Conservation (phyloP, 1,140 invertebrate genomes). For the Metopolophium dirhodum region DNA sequence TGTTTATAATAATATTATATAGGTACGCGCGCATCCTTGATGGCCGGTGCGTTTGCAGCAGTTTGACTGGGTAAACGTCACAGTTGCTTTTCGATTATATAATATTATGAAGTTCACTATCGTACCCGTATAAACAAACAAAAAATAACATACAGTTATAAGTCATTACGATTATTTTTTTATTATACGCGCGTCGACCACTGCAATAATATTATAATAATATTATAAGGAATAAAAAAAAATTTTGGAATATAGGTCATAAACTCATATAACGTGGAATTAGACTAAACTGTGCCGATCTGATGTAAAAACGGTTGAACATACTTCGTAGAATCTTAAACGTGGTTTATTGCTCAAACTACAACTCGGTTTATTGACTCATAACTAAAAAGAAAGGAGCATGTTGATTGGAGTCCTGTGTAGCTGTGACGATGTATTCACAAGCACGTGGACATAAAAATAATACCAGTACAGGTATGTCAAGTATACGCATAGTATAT, state of each 20-base stretch:
- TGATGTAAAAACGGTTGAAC: not conserved
- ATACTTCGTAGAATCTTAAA: not conserved
- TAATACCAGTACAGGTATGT: not conserved
- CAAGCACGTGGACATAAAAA: not conserved
- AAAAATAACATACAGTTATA: not conserved
- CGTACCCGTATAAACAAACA: not conserved
- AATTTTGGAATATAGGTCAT: not conserved
- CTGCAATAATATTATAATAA: not conserved
- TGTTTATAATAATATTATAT: not conserved
- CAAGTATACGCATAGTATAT: not conserved
- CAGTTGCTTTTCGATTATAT: not conserved
- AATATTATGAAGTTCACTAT: not conserved
- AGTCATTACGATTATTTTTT: not conserved
- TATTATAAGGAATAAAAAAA: not conserved
- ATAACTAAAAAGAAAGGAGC: not conserved
- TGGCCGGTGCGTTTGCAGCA: not conserved
- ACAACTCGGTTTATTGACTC: not conserved
- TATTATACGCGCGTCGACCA: not conserved
- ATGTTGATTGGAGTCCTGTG: not conserved
- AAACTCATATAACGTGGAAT: not conserved
- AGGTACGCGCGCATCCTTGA: not conserved
- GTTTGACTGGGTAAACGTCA: not conserved
- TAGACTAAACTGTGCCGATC: not conserved
- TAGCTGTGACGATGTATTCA: not conserved
- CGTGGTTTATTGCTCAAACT: not conserved